Base-by-base conservation (phyloP, 2,113 vertebrate genomes). In the Rutilus rutilus region DNA sequence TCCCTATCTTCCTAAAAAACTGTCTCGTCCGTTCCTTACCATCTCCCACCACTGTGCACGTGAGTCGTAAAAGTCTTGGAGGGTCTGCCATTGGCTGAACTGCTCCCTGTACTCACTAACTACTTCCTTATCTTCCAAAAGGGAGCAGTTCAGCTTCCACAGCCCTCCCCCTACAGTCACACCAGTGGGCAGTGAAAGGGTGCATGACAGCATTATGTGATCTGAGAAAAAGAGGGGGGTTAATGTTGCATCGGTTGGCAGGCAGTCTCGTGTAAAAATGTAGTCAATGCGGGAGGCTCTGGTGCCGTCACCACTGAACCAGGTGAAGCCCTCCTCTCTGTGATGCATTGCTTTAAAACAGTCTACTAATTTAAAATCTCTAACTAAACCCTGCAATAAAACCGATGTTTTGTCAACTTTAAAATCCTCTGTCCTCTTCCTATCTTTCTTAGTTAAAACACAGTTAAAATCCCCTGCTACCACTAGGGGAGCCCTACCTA, bases 121-220 rank as follows among this genome's bases (percentile, higher is more conserved):
- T 4, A 83, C 11, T 0, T 25, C 45, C 6, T 76, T n/a, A 11
- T 89, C 78, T 0, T 87, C 23, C 1, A 89, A 78, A 0, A 80
- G 69, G 39, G 77, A 82, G 14, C 83, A 80, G 73, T 89, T 87
- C 47, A 86, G 82, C 64, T 81, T 89, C 86, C 82, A 89, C 19
- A 86, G 19, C 42, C 76, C 84, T 30, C 69, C 69, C 0, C 89
- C 89, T 62, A 67, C 17, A 0, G 64, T 82, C 65, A 84, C 25
- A 36, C 64, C 76, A 0, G 25, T 15, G 45, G 54, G 6, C 0
- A 82, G 23, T 23, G 82, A 78, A 14, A 90, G 60, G 21, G 85
- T 88, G 83, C 78, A 82, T 0, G 78, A 78, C 0, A 88, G 67
- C 78, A 87, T 67, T 0, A 1, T 8, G 39, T 42, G 39, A 0